A percentile compares a stretch with the other conserved stretches of the same genome.
phyloP scores from a whole-genome alignment of 2,113 vertebrate genomes.

The Elephas maximus region DNA sequence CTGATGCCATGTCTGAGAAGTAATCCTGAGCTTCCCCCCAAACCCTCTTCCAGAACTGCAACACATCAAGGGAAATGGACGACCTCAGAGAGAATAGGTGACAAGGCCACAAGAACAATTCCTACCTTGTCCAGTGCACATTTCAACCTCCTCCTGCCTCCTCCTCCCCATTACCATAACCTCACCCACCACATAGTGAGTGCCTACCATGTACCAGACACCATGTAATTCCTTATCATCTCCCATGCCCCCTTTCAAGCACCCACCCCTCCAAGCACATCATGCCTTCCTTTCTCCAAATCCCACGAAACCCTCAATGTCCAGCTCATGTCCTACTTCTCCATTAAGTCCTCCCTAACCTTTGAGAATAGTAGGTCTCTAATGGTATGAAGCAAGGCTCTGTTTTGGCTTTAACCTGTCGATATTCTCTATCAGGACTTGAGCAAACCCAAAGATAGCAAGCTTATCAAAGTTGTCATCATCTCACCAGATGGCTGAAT shows the following conservation, averaged over 20 bases:
- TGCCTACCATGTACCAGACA: not conserved
- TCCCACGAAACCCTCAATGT: not conserved
- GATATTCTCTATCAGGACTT: not conserved
- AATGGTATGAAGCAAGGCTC: not conserved
- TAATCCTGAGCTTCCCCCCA: not conserved
- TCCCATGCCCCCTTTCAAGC: not conserved
- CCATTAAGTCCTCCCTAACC: not conserved
- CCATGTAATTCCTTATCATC: not conserved
- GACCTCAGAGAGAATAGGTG: not conserved
- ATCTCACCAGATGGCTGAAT: not conserved
- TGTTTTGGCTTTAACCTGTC: not conserved
- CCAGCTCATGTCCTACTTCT: not conserved
- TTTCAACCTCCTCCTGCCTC: not conserved
- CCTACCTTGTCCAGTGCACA: not conserved
- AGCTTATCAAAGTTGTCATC: not conserved
- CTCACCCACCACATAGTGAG: not conserved
- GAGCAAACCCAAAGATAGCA: not conserved
- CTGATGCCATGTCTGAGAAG: not conserved
- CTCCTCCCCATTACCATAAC: not conserved
- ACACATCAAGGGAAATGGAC: not conserved
- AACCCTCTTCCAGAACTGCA: not conserved
- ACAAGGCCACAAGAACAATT: not conserved
- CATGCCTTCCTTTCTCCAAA: not conserved
- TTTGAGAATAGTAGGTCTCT: not conserved
- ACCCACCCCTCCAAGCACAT: not conserved